Conservation (phyloP, 1,140 invertebrate genomes). For the Nylanderia fulva region DNA sequence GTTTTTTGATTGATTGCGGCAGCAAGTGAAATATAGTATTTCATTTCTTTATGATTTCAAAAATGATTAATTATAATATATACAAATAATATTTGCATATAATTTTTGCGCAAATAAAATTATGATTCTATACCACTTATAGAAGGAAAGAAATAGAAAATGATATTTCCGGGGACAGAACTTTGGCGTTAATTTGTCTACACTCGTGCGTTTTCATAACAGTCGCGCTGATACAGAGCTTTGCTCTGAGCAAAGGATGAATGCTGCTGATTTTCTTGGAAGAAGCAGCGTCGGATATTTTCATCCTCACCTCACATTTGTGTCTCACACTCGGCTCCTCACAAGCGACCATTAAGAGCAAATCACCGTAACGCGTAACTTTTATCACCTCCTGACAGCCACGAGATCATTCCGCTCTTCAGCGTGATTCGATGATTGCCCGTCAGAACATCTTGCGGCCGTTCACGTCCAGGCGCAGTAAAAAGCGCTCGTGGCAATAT, state of each 20-base stretch:
- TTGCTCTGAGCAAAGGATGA: not conserved
- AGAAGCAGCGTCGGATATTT: constrained; percentile 17
- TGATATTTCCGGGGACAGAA: not conserved
- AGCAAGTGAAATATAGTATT: not conserved
- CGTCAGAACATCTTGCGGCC: constrained; percentile 42
- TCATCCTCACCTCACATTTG: constrained; percentile 29
- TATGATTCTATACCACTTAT: no score
- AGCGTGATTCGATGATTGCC: constrained; percentile 62
- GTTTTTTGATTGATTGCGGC: not conserved
- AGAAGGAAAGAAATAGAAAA: not conserved
- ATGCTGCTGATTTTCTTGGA: constrained; percentile 5
- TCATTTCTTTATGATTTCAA: not conserved
- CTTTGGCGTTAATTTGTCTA: not conserved
- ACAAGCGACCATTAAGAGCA: constrained; percentile 20
- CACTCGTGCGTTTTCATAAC: not conserved
- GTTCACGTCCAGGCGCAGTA: constrained; percentile 37
- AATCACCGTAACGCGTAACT: constrained; percentile 39
- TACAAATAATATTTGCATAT: no score
- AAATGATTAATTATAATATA: not conserved
- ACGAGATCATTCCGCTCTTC: constrained; percentile 43
- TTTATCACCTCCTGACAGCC: constrained; percentile 59
- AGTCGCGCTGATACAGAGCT: not conserved
- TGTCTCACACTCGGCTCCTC: not conserved
- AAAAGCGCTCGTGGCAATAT: constrained; percentile 34
- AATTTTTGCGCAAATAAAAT: no score